Conservation (phyloP, 2,113 vertebrate genomes). For the Poeciliopsis occidentalis region DNA sequence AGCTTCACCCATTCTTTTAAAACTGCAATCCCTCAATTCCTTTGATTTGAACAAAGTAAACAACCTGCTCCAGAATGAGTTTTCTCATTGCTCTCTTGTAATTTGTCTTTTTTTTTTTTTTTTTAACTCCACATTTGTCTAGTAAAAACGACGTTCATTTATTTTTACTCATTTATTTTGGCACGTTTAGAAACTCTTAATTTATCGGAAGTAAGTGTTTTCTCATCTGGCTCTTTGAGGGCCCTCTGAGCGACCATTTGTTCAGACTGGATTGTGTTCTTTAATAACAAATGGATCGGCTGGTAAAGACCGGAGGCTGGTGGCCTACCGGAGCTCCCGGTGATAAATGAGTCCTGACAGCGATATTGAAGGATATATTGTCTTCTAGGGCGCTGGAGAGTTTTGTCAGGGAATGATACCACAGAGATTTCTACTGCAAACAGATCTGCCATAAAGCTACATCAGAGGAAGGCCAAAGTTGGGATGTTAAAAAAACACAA, state of each 20-base stretch:
- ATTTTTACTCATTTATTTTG: constrained; percentile 55
- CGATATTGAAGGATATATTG: constrained; percentile 67
- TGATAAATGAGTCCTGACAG: constrained; percentile 63
- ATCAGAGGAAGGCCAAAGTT: background rate
- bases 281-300: constrained; percentile 60
- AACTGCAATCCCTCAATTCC: constrained; percentile 13
- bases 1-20: background rate
- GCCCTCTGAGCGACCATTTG: constrained; percentile 34
- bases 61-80: background rate
- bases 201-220: constrained; percentile 39
- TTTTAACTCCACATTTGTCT: constrained; percentile 32
- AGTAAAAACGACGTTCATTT: constrained; percentile 33
- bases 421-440: constrained; percentile 18
- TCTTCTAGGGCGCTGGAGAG: constrained; percentile 45
- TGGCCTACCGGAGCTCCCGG: constrained; percentile 16
- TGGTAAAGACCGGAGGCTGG: constrained; percentile 34
- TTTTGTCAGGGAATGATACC: constrained; percentile 32
- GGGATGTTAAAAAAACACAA: background rate
- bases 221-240: constrained; percentile 4
- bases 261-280: constrained; percentile 9
- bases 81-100: constrained; percentile 17
- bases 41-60: constrained; percentile 18
- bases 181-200: constrained; percentile 40
- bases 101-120: constrained; percentile 15
- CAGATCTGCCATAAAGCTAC: constrained; percentile 17